Conservation (phyloP, 2,888 invertebrate genomes). For the Linyphia triangularis region DNA sequence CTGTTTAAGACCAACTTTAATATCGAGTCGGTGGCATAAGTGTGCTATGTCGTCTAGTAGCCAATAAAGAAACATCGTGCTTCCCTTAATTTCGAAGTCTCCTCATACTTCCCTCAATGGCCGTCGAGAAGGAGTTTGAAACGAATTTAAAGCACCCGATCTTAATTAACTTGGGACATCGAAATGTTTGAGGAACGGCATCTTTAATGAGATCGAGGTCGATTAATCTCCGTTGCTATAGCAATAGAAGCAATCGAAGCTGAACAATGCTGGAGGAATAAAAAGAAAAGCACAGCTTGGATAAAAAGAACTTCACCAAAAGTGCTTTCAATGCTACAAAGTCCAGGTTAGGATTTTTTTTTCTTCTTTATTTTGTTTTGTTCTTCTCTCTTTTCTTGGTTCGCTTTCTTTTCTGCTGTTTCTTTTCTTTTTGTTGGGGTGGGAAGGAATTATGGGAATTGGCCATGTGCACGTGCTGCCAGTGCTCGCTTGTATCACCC, state of each 20-base stretch:
- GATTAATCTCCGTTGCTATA: conserved; percentile 74
- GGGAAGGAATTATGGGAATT: conserved; percentile 73
- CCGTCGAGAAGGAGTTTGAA: conserved; percentile 58
- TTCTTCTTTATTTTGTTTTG: conserved; percentile 18
- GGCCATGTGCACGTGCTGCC: conserved; percentile 71
- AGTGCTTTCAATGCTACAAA: conserved; percentile 72
- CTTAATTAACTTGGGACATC: conserved; percentile 73
- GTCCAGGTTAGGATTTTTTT: conserved; percentile 60
- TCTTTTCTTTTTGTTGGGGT: conserved; percentile 34
- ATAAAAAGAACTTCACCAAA: conserved; percentile 74
- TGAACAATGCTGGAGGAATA: conserved; percentile 55
- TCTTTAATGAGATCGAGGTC: conserved; percentile 72
- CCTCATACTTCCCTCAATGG: conserved; percentile 57
- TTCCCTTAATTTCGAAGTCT: conserved; percentile 73
- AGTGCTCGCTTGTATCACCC: conserved; percentile 70
- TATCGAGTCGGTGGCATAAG: conserved; percentile 71
- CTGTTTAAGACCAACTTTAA: conserved; percentile 71
- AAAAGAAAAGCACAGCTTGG: conserved; percentile 51
- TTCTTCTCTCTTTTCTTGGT: conserved; percentile 5
- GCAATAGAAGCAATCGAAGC: conserved; percentile 65
- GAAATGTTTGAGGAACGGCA: conserved; percentile 74
- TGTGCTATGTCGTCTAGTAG: conserved; percentile 68
- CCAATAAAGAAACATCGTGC: conserved; percentile 74
- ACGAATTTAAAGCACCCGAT: conserved; percentile 75
- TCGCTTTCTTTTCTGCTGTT: conserved; percentile 46